These are phyloP conservation scores for Myotis daubentonii DNA, from an alignment of 2,797 vertebrate genomes.

Conservation along the genomic window DNA sequence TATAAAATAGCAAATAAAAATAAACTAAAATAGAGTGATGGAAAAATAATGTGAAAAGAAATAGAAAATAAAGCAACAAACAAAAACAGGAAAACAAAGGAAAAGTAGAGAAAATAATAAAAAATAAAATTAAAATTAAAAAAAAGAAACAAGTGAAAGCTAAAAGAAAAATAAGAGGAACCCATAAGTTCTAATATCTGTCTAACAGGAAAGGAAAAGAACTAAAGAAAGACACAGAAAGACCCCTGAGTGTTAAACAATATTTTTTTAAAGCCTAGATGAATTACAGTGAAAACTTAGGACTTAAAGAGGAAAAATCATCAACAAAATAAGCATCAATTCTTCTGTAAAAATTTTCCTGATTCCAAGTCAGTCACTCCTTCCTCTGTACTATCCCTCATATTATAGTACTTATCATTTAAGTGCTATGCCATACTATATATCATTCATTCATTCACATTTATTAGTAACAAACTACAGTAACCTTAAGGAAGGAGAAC, in stretches of 20 bases:
- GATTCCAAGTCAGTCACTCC: background rate
- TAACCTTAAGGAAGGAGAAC: background rate
- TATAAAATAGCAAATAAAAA: too few relatives aligned
- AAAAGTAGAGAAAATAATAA: too few relatives aligned
- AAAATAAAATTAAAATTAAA: too few relatives aligned
- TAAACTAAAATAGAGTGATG: too few relatives aligned
- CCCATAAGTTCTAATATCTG: constrained; percentile 12
- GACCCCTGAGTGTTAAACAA: background rate
- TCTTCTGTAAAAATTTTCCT: background rate
- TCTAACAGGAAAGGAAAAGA: constrained; percentile 1
- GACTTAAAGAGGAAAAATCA: constrained; percentile 21
- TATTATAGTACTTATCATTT: background rate
- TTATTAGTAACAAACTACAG: background rate
- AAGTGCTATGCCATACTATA: background rate
- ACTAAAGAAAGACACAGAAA: background rate
- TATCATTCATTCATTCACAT: background rate
- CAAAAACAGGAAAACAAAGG: too few relatives aligned
- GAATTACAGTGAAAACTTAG: constrained; percentile 8
- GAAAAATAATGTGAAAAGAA: too few relatives aligned
- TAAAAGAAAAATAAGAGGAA: constrained; percentile 21
- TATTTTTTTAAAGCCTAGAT: constrained; percentile 2
- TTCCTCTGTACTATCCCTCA: background rate
- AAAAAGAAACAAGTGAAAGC: background rate
- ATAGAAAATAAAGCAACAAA: too few relatives aligned
- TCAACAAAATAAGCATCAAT: background rate